These are phyloP conservation scores for Stigmatopora nigra DNA, from an alignment of 2,113 vertebrate genomes.

Conservation along the genomic window DNA sequence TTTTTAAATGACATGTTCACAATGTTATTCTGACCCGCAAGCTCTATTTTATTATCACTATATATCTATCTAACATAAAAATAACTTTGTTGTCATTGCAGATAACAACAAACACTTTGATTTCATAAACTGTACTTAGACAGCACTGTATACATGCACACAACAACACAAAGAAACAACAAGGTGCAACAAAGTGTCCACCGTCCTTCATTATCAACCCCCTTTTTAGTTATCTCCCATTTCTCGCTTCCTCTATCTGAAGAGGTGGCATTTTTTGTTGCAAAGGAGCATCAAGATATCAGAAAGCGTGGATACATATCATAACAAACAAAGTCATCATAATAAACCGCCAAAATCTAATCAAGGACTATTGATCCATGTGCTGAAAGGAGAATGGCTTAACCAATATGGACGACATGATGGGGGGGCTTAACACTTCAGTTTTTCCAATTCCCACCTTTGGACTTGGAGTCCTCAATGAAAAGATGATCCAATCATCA, in stretches of 20 bases:
- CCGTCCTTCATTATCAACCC: constrained; percentile 23
- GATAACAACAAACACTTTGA: neutral
- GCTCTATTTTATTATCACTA: constrained; percentile 11
- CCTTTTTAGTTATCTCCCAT: constrained; percentile 62
- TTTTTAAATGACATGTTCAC: constrained; percentile 9
- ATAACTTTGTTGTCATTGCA: neutral
- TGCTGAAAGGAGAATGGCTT: constrained; percentile 78
- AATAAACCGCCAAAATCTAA: constrained; percentile 79
- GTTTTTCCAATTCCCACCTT: constrained; percentile 53
- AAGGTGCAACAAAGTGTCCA: constrained; percentile 28
- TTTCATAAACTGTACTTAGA: constrained; percentile 22
- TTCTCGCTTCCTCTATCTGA: constrained; percentile 74
- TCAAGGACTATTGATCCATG: constrained; percentile 89
- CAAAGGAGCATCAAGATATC: constrained; percentile 85
- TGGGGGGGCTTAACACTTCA: constrained; percentile 51
- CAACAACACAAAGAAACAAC: constrained; percentile 18
- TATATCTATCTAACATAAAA: neutral
- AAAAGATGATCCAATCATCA: constrained; percentile 54
- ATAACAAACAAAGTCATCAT: constrained; percentile 70
- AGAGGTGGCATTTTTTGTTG: constrained; percentile 84
- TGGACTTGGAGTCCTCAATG: constrained; percentile 43
- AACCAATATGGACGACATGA: constrained; percentile 58
- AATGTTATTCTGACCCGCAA: constrained; percentile 30
- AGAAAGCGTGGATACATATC: constrained; percentile 86
- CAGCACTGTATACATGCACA: constrained; percentile 7